Evolutionary conservation across 2,888 invertebrate species (phyloP).

Genomic region (Chloroclysta siterata): DNA sequence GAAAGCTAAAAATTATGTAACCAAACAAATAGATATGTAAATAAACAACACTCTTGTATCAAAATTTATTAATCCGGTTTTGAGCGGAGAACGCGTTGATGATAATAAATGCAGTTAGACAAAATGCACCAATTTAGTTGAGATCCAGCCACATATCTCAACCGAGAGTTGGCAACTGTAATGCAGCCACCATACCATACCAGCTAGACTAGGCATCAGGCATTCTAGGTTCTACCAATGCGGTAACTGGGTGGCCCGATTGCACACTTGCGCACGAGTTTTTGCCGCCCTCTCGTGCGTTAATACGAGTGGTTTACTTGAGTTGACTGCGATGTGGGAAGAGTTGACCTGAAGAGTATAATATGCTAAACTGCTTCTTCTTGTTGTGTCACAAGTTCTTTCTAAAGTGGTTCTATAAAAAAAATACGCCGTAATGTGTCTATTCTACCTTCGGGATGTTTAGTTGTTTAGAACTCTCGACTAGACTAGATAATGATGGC

Average conservation of each 20-base stretch:
- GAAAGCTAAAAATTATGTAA: no score
- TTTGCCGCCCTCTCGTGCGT: conserved; percentile 49
- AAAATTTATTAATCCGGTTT: no score
- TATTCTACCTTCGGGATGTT: background rate
- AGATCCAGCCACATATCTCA: background rate
- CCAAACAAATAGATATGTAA: no score
- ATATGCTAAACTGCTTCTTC: no score
- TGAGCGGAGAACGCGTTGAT: background rate
- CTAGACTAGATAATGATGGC: background rate
- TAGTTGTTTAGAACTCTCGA: background rate
- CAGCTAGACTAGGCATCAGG: conserved; percentile 52
- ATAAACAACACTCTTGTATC: no score
- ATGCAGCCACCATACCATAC: conserved; percentile 4
- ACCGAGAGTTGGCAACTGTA: background rate
- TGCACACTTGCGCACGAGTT: conserved; percentile 65
- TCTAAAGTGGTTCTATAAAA: background rate
- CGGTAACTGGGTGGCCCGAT: conserved; percentile 77
- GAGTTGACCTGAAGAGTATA: background rate
- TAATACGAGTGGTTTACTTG: conserved; percentile 18
- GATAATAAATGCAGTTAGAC: background rate
- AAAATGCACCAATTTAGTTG: background rate
- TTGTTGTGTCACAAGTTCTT: no score
- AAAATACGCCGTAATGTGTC: background rate
- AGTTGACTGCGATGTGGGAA: conserved; percentile 10
- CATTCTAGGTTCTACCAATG: conserved; percentile 65